Conservation (phyloP, 2,888 invertebrate genomes). For the Acleris literana region DNA sequence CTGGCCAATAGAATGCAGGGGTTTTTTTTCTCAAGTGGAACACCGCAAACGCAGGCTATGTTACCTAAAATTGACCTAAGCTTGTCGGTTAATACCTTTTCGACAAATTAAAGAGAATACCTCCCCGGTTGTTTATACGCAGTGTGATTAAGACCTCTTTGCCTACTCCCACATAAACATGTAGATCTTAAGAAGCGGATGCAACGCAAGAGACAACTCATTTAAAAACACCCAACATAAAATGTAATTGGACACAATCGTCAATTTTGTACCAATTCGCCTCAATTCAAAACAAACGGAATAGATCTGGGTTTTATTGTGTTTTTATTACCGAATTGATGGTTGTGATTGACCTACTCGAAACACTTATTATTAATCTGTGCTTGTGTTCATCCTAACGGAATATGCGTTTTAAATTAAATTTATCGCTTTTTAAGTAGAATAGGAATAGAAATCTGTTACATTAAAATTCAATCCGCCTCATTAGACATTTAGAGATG, state of each 20-base stretch:
- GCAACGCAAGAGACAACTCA: constrained; percentile 1
- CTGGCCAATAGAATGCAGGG: too few species aligned
- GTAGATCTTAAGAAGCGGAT: constrained; percentile 24
- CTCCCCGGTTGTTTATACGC: too few species aligned
- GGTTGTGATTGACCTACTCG: constrained; percentile 30
- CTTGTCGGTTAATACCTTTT: too few species aligned
- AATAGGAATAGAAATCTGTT: constrained; percentile 12
- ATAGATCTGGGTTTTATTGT: constrained; percentile 29
- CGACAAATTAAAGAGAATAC: too few species aligned
- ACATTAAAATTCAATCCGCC: constrained; percentile 12
- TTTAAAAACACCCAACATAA: constrained; percentile 2
- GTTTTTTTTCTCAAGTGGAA: too few species aligned
- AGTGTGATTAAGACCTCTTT: too few species aligned
- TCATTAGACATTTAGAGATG: constrained; percentile 31
- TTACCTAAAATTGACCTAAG: too few species aligned
- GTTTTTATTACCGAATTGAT: constrained; percentile 34
- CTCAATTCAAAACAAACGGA: constrained; percentile 33
- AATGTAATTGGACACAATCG: constrained; percentile 23
- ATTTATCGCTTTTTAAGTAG: constrained; percentile 25
- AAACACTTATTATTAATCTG: constrained; percentile 28
- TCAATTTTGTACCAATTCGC: constrained; percentile 30
- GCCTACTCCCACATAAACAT: constrained; percentile 44
- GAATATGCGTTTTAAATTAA: constrained; percentile 23
- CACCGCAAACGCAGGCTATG: too few species aligned
- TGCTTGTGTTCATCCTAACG: constrained; percentile 28